phyloP scores from a whole-genome alignment of 2,113 vertebrate species.

The Pogonocichla stellata region DNA sequence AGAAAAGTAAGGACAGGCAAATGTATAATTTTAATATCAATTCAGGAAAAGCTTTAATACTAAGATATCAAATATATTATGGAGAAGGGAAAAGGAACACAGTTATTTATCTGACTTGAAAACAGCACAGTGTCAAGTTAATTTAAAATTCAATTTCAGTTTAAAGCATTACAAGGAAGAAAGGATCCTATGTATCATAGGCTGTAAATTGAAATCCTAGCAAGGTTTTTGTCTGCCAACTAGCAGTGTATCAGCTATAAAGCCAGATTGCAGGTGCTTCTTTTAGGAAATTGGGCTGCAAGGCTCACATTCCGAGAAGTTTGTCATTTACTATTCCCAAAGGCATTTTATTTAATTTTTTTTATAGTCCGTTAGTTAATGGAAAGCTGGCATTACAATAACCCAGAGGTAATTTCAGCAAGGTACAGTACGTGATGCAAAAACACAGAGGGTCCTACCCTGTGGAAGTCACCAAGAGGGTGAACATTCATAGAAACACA shows the following conservation, averaged over 20 bases:
- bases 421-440: not conserved
- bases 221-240: constrained; percentile 21
- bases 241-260: constrained; percentile 10
- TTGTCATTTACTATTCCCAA: constrained; percentile 26
- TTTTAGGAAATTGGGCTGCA: constrained; percentile 1
- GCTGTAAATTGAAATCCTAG: constrained; percentile 48
- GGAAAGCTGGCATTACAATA: not conserved
- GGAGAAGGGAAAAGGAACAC: not conserved
- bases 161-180: constrained; percentile 45
- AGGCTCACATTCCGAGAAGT: not conserved
- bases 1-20: not conserved
- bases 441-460: not conserved
- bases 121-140: constrained; percentile 52
- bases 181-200: constrained; percentile 3
- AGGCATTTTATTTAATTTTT: not conserved
- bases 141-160: constrained; percentile 67
- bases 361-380: not conserved
- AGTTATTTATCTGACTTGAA: constrained; percentile 48
- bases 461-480: not conserved
- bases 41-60: constrained; percentile 20
- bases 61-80: constrained; percentile 25
- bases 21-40: not conserved
- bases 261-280: not conserved
- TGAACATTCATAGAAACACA: not conserved
- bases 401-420: not conserved